These are phyloP conservation scores for Drosophila oshimai DNA, from an alignment of 1,140 invertebrate species.

Conservation along the genomic window DNA sequence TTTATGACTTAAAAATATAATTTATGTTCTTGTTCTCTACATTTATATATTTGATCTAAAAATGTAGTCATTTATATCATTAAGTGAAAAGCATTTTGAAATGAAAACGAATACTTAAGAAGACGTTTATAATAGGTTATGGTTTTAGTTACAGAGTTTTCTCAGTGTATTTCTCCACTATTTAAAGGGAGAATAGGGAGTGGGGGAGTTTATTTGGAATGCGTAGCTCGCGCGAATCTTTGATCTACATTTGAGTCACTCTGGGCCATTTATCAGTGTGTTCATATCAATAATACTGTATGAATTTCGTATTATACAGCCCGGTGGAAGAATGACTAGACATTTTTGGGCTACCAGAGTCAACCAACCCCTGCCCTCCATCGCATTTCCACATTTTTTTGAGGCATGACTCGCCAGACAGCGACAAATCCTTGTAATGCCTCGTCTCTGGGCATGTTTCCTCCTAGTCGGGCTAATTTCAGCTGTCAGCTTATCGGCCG, in stretches of 20 bases:
- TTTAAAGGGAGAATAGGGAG: background rate
- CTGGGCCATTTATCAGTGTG: slow-evolving; percentile 66
- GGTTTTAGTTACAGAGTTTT: background rate
- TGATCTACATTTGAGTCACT: slow-evolving; percentile 63
- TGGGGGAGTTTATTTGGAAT: slow-evolving; percentile 26
- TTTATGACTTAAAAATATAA: no score
- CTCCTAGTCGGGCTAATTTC: slow-evolving; percentile 76
- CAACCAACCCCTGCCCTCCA: background rate
- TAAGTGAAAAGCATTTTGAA: background rate
- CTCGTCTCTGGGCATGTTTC: slow-evolving; percentile 77
- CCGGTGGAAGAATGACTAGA: slow-evolving; percentile 33
- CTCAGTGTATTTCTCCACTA: background rate
- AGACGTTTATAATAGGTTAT: background rate
- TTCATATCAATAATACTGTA: slow-evolving; percentile 74
- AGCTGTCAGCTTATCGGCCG: slow-evolving; percentile 79
- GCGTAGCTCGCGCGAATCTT: slow-evolving; percentile 58
- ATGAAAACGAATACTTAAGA: background rate
- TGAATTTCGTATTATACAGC: slow-evolving; percentile 55
- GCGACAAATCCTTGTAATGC: slow-evolving; percentile 74
- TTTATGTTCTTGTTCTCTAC: no score
- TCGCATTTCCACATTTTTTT: background rate
- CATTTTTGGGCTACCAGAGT: slow-evolving; percentile 24
- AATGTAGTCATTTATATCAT: no score
- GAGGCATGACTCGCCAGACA: slow-evolving; percentile 34
- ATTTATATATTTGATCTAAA: no score